These are phyloP conservation scores for Epizoanthus scotinus DNA, from an alignment of 92 coral and sea anemone species.

Conservation along the genomic window DNA sequence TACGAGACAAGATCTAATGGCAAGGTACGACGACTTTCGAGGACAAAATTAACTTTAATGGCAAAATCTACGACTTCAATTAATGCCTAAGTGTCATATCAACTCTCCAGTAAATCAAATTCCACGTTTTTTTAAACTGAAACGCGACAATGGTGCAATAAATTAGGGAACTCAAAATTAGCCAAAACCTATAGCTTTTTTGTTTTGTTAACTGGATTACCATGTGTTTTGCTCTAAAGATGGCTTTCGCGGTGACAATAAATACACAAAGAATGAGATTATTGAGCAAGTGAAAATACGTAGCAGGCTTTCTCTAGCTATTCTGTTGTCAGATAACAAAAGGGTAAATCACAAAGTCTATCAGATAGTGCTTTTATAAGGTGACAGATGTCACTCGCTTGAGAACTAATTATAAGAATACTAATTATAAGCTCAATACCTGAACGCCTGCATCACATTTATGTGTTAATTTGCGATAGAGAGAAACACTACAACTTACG, in stretches of 20 bases:
- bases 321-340: conserved; percentile 21
- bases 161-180: not conserved
- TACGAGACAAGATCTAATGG: not conserved
- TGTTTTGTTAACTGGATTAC: conserved; percentile 31
- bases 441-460: not conserved
- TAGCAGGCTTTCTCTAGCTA: conserved; percentile 14
- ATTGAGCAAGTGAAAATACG: not conserved
- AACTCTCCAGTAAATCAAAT: not conserved
- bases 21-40: not conserved
- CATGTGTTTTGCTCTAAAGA: conserved; percentile 23
- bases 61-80: not conserved
- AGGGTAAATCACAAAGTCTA: conserved; percentile 3
- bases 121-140: not conserved
- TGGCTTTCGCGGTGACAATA: conserved; percentile 44
- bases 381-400: conserved; percentile 38
- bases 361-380: not conserved
- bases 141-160: not conserved
- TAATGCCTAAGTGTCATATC: not conserved
- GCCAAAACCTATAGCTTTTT: conserved; percentile 10
- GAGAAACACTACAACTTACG: not conserved
- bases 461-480: not conserved
- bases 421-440: not conserved
- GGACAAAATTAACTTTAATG: not conserved
- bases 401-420: not conserved
- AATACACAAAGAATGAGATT: conserved; percentile 17